Evolutionary conservation across 2,113 vertebrate species (phyloP), one percentile per base, ranked within the genome.

Genomic region (Lepus timidus): DNA sequence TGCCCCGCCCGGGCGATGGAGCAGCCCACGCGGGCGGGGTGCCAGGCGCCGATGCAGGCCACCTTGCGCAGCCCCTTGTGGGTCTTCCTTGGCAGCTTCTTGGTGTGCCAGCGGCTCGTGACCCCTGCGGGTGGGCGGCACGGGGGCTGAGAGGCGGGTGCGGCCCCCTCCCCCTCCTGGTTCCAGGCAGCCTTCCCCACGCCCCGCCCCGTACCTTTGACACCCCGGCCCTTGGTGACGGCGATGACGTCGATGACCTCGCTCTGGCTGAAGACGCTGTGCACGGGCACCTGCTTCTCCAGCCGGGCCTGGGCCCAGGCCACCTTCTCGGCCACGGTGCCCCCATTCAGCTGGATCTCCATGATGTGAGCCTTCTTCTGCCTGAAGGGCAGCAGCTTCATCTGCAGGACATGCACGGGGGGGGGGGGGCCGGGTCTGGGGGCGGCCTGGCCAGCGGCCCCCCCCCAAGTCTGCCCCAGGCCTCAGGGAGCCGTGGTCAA

Each of bases 331-430:
- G 98, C 97, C 96, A 99, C 98, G 0, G 98, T 98, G 8, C 99
- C 98, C 0, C 99, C 99, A 0, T 99, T 99, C 96, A 99, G 90
- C 97, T 99, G 99, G 85, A 99, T 97, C 97, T 99, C 99, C 99
- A 99, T 99, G 65, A 99, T 95, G 0, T 99, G 98, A 39, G 99
- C 98, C 86, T 99, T 99, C 97, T 99, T 99, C 97, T 99, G 99
- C 55, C 97, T 89, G 96, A 99, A 97, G 0, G 98, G 98, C 29
- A 99, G 98, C 92, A 99, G 97, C 97, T 97, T 98, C 98, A 98
- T 99, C 99, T 99, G 97, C 9, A 61, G 67, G 58, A 62, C 16
- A 14, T 0, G 58, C 8, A 4, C 0, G 1, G 39, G 25, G 0
- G 3, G 55, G 12, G 55, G 17, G 55, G 55, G 39, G 4, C 39